phyloP scores from a whole-genome alignment of 2,888 invertebrate genomes.

The Stenodera caucasica region DNA sequence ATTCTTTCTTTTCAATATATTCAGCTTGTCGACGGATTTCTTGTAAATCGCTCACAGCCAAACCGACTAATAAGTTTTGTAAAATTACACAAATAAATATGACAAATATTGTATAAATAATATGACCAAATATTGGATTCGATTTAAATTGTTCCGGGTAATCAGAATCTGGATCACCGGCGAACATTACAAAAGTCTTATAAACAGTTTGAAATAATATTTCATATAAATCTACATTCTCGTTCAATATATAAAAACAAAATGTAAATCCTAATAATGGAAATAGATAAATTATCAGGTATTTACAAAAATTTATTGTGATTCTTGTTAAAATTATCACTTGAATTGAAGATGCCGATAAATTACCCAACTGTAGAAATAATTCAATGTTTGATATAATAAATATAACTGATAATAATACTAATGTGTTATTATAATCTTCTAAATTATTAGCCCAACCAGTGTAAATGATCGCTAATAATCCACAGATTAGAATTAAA shows the following conservation, averaged over 20 bases:
- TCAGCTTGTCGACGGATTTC: constrained; percentile 18
- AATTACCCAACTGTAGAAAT: constrained; percentile 17
- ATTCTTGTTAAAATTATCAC: constrained; percentile 19
- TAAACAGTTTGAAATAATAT: constrained; percentile 14
- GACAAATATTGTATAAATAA: constrained; percentile 15
- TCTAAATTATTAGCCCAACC: constrained; percentile 1
- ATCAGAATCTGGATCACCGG: constrained; percentile 17
- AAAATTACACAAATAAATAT: constrained; percentile 19
- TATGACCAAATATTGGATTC: constrained; percentile 20
- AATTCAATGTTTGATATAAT: constrained; percentile 15
- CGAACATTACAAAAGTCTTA: constrained; percentile 16
- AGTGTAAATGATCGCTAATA: constrained; percentile 7
- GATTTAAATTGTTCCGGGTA: constrained; percentile 15
- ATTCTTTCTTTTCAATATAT: constrained; percentile 18
- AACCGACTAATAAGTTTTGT: constrained; percentile 21
- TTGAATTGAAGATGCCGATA: constrained; percentile 16
- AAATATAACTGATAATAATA: constrained; percentile 15
- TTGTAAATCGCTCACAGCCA: constrained; percentile 21
- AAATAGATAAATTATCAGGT: constrained; percentile 19
- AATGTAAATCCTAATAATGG: constrained; percentile 18
- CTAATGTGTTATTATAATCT: neutral
- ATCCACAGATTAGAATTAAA: constrained; percentile 12
- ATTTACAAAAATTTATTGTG: constrained; percentile 15
- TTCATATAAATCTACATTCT: neutral
- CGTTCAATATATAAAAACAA: constrained; percentile 17